A percentile compares a stretch with the other conserved stretches of the same genome.
Conservation (phyloP, 2,888 invertebrate species). For the Epirrhoe alternata region DNA sequence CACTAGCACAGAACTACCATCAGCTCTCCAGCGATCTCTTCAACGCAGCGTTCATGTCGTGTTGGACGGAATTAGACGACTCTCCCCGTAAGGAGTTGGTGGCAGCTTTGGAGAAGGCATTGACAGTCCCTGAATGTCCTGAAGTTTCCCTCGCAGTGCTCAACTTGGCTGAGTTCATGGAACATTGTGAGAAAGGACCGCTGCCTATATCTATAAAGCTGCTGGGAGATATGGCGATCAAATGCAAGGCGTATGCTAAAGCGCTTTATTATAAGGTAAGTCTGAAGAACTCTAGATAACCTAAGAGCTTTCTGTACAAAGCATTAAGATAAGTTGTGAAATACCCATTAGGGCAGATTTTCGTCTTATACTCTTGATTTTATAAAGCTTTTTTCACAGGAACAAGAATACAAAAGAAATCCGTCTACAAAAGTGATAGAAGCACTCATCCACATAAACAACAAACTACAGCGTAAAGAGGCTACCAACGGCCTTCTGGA, state of each 20-base stretch:
- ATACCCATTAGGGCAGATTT: neutral
- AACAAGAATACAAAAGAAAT: constrained; percentile 93
- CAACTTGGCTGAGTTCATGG: constrained; percentile 99
- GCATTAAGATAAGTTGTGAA: neutral
- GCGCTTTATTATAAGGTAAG: constrained; percentile 86
- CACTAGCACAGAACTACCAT: constrained; percentile 95
- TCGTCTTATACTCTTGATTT: neutral
- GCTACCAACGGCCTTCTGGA: constrained; percentile 97
- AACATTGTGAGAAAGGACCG: constrained; percentile 98
- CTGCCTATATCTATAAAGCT: constrained; percentile 95
- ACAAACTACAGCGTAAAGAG: constrained; percentile 98
- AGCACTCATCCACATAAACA: constrained; percentile 97
- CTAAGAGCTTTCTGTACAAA: too few relatives aligned
- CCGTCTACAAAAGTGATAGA: constrained; percentile 93
- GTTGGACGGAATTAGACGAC: constrained; percentile 97
- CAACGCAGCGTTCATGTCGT: constrained; percentile 99
- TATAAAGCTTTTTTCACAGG: constrained; percentile 68
- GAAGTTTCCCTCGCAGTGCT: constrained; percentile 97
- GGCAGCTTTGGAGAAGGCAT: constrained; percentile 92
- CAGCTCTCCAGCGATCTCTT: constrained; percentile 97
- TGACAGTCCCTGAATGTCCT: constrained; percentile 95
- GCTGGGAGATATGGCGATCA: constrained; percentile 96
- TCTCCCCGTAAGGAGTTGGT: constrained; percentile 94
- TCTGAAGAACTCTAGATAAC: neutral
- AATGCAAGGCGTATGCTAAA: constrained; percentile 91